Base-by-base conservation (phyloP, 2,888 invertebrate species). In the Ochropleura plecta region DNA sequence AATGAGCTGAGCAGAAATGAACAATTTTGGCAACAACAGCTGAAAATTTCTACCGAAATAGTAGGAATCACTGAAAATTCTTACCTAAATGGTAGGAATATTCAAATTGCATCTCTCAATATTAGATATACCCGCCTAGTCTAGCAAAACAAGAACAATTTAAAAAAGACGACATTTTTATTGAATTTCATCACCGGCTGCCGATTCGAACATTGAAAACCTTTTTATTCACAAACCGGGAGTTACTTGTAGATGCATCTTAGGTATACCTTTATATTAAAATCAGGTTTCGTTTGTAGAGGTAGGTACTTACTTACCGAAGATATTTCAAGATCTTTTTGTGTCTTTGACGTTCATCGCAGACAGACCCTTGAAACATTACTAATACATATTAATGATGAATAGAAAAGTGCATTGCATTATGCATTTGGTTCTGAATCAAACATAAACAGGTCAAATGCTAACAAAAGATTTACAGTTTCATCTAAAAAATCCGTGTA, bases 381-480 rank as follows among this genome's bases (percentile, higher is more conserved):
- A 82, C 78, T 88, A 85, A 91, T 93, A 91, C 88, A 92, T 92
- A 91, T 92, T 91, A 85, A 92, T 88, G 78, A 81, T 86, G 91
- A 91, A 92, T 92, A 91, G 89, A 89, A 88, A 89, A 88, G 73
- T 85, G 83, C 70, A 84, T 76, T 89, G 85, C 87, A 90, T 90
- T 79, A 90, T 88, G 85, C 86, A 90, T 86, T 78, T 77, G 59
- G 48, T 65, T 81, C 67, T 78, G 57, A 67, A 73, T 73, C 53
- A 57, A 18, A 73, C n/a, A n/a, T 55, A 74, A 63, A 64, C 40
- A 53, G 51, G 30, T 65, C 76, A 77, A 71, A 62, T 55, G 49
- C n/a, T 68, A 40, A 63, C 60, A 64, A 72, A 63, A 64, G 71
- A 49, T 10, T 20, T 12, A n/a, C 40, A 44, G 7, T n/a, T 20